phyloP scores from a whole-genome alignment of 2,113 vertebrate species.

The Pachycephala philippinensis region DNA sequence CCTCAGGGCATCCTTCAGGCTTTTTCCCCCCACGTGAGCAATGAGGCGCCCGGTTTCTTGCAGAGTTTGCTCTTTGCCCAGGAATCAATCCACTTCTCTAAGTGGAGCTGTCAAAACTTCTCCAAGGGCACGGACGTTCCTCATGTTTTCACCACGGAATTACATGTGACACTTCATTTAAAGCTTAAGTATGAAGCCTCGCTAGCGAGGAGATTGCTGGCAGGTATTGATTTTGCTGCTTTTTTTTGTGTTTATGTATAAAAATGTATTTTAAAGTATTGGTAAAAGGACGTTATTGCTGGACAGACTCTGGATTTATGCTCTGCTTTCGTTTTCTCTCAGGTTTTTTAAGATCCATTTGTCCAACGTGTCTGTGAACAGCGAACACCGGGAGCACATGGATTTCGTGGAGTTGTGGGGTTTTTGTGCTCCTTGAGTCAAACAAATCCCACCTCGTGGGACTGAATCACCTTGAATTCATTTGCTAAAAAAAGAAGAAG shows the following conservation, averaged over 20 bases:
- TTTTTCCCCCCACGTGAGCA: neutral
- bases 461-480: neutral
- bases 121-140: neutral
- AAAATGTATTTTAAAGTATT: neutral
- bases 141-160: neutral
- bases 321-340: neutral
- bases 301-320: neutral
- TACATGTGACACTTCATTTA: neutral
- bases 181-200: neutral
- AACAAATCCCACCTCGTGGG: fast-evolving
- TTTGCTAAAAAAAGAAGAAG: neutral
- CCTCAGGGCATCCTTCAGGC: neutral
- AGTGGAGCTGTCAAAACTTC: neutral
- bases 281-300: neutral
- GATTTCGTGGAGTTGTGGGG: neutral
- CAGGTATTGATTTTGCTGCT: neutral
- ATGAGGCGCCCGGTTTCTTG: neutral
- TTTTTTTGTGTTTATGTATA: neutral
- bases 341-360: neutral
- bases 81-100: neutral
- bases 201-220: neutral
- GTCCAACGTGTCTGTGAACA: fast-evolving
- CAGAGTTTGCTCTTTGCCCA: neutral
- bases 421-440: neutral
- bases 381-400: neutral